Evolutionary conservation across 2,113 vertebrate species (phyloP).

Genomic region (Atractosteus spatula): DNA sequence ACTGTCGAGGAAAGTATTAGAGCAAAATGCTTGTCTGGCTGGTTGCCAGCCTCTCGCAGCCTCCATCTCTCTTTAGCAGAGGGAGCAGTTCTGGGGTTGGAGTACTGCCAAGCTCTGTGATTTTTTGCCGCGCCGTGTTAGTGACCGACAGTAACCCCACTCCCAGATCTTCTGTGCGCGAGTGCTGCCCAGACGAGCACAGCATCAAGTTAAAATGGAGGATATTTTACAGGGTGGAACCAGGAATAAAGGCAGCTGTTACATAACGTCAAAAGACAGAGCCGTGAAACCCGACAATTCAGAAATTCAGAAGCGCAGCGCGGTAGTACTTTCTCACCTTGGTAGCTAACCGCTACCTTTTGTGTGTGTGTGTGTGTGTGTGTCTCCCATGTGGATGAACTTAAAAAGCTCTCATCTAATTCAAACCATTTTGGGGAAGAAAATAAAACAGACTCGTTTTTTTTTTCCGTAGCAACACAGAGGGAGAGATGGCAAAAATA

Average conservation of each 20-base stretch:
- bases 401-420: no score
- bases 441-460: no score
- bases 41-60: constrained; percentile 27
- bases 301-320: no score
- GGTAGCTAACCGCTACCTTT: no score
- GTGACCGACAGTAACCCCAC: constrained; percentile 32
- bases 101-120: constrained; percentile 14
- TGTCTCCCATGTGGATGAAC: no score
- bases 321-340: no score
- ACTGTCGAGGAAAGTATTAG: constrained; percentile 13
- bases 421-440: no score
- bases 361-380: no score
- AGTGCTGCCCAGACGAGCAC: constrained; percentile 2
- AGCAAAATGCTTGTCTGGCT: constrained; percentile 33
- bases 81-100: constrained; percentile 15
- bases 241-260: constrained; percentile 21
- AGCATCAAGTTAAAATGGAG: neutral
- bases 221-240: constrained; percentile 1
- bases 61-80: constrained; percentile 34
- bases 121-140: constrained; percentile 4
- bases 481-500: no score
- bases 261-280: no score
- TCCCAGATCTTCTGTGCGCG: neutral
- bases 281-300: no score
- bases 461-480: no score